These are phyloP conservation scores for Pseudoatta argentina DNA, from an alignment of 1,140 invertebrate genomes.

Conservation along the genomic window DNA sequence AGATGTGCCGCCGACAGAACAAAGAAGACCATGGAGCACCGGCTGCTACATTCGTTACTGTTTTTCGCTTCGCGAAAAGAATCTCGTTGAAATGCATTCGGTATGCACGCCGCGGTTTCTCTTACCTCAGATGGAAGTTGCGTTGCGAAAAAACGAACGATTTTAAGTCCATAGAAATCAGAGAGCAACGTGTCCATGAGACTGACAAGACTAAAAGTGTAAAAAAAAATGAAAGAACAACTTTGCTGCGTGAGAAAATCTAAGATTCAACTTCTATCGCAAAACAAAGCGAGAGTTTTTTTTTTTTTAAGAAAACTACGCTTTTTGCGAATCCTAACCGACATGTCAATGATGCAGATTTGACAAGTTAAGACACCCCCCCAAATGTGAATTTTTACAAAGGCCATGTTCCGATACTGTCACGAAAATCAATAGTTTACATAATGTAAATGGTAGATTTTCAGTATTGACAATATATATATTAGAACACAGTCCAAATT, in stretches of 20 bases:
- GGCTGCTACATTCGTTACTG: slow-evolving; percentile 4
- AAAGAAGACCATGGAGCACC: slow-evolving; percentile 17
- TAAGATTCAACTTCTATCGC: not conserved
- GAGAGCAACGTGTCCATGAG: not conserved
- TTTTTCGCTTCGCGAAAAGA: slow-evolving; percentile 17
- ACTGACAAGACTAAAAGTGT: not conserved
- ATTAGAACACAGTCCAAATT: too few species aligned
- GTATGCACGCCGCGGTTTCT: slow-evolving; percentile 36
- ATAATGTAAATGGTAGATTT: too few species aligned
- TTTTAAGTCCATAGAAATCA: slow-evolving; percentile 28
- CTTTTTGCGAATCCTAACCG: not conserved
- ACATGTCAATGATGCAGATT: not conserved
- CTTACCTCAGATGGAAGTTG: not conserved
- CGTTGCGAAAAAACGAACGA: not conserved
- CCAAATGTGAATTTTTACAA: too few species aligned
- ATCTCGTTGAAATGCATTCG: slow-evolving; percentile 31
- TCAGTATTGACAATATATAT: too few species aligned
- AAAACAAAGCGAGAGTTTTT: not conserved
- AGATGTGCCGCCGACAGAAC: slow-evolving; percentile 1
- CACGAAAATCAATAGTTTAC: too few species aligned
- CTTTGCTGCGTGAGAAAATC: not conserved
- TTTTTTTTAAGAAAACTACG: not conserved
- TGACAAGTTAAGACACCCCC: too few species aligned
- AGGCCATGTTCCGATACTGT: too few species aligned
- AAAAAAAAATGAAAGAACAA: not conserved